Conservation (phyloP, 2,888 invertebrate genomes). For the Julus scandinavius region DNA sequence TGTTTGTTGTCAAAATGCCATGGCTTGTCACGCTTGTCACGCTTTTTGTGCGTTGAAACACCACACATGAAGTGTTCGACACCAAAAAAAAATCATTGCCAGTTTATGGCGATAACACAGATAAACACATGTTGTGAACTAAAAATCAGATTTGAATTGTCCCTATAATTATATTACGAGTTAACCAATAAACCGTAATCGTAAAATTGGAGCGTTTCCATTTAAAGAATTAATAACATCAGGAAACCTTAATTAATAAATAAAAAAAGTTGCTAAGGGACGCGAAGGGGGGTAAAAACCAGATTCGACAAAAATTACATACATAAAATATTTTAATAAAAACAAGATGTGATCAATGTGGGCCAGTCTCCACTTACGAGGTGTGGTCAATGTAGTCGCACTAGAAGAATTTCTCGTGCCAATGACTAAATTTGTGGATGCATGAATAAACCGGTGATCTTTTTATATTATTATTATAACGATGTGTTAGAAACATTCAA, state of each 20-base stretch:
- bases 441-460: background rate
- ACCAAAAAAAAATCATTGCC: background rate
- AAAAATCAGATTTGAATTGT: background rate
- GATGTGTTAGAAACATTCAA: background rate
- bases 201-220: slow-evolving; percentile 31
- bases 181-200: background rate
- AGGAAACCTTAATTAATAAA: background rate
- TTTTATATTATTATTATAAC: too few relatives aligned
- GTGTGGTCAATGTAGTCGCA: slow-evolving; percentile 10
- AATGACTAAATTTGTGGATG: slow-evolving; percentile 3
- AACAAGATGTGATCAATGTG: slow-evolving; percentile 42
- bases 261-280: background rate
- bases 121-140: background rate
- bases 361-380: background rate
- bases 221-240: background rate
- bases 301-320: background rate
- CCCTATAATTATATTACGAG: background rate
- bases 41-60: too few relatives aligned
- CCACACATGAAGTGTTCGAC: too few relatives aligned
- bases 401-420: background rate
- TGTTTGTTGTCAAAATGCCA: too few relatives aligned
- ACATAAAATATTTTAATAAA: background rate
- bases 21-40: too few relatives aligned
- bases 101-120: background rate
- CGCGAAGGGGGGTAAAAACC: background rate